A percentile compares a stretch with the other conserved stretches of the same genome.
Evolutionary conservation across 2,113 vertebrate genomes (phyloP).

Genomic region (Sminthopsis crassicaudata): DNA sequence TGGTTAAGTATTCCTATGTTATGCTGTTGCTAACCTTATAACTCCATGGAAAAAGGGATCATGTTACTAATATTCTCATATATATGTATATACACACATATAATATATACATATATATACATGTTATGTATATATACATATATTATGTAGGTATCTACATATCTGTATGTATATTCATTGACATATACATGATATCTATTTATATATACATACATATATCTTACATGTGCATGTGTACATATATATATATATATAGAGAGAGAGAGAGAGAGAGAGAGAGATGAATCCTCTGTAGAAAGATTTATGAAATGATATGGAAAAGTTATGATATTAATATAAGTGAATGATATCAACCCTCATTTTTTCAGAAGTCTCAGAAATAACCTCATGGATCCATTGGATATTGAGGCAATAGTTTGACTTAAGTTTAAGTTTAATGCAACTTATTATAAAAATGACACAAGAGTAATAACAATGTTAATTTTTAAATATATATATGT

Average conservation of each 20-base stretch:
- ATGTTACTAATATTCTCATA: background rate
- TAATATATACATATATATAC: no score
- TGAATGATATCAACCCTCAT: background rate
- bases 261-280: no score
- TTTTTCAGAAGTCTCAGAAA: background rate
- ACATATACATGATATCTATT: background rate
- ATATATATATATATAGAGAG: no score
- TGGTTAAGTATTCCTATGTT: background rate
- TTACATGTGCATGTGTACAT: background rate
- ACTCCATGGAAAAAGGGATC: background rate
- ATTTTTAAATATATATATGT: background rate
- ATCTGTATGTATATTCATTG: background rate
- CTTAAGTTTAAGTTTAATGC: background rate
- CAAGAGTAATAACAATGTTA: background rate
- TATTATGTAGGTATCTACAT: background rate
- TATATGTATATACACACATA: background rate
- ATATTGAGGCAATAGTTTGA: background rate
- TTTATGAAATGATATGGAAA: background rate
- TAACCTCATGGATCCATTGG: background rate
- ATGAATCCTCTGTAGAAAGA: background rate
- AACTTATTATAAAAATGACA: background rate
- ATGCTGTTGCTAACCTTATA: background rate
- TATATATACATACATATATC: no score
- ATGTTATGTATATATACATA: background rate
- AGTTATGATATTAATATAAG: background rate